Base-by-base conservation (phyloP, 2,797 vertebrate genomes). In the Numenius phaeopus region DNA sequence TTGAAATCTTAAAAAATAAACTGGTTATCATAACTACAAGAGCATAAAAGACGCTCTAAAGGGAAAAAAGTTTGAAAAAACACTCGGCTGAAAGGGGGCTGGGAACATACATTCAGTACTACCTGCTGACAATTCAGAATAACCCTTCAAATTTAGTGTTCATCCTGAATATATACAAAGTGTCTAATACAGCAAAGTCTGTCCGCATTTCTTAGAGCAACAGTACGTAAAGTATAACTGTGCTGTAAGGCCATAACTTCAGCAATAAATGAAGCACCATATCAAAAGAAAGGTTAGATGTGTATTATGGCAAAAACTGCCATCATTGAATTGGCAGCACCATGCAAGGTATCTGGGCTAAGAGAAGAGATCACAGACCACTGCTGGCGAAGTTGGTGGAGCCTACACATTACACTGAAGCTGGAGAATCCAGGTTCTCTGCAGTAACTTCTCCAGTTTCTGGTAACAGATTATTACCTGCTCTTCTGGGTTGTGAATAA, bases 361-460 rank as follows among this genome's bases (percentile, higher is more conserved):
- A 32, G 1, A 7, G 5, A 39, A 30, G n/a, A 62, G 61, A 70
- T 8, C 47, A 30, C 15, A n/a, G 61, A 34, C 4, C 34, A 13
- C 27, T 62, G 8, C 18, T 58, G 46, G 50, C 49, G 26, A 34
- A 39, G 49, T 21, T 27, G n/a, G 14, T 1, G 3, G 16, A 82
- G 57, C 19, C 83, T 18, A 13, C 1, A 4, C 20, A 7, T 3
- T 1, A 14, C 7, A 8, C 0, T 11, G 39, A 30, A 73, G 50
- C 62, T 40, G 37, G 5, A 70, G 54, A 67, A 52, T 7, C 18
- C 40, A 42, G 27, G 11, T 11, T 42, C 82, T 65, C 54, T 50
- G 55, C 69, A 77, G 1, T 5, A 70, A 30, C 26, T 81, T 18
- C 65, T 71, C 11, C 67, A 44, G 47, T 7, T 82, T 46, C 39